Conservation (phyloP, 1,140 invertebrate genomes). For the Drosophila willistoni region DNA sequence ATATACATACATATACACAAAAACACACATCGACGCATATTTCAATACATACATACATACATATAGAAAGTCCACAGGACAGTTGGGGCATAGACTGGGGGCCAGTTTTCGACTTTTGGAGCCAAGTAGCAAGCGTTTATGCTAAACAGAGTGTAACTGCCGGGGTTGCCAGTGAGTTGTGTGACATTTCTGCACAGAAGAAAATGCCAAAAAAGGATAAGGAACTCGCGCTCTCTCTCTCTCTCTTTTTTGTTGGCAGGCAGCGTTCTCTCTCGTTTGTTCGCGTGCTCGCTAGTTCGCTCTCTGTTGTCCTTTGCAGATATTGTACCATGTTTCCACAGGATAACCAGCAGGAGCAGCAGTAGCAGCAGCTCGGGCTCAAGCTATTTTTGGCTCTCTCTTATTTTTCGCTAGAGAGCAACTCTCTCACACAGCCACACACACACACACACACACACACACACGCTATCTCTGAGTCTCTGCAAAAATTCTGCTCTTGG, state of each 20-base stretch:
- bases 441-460: not conserved
- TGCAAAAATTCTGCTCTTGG: slow-evolving; percentile 26
- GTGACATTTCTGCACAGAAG: slow-evolving; percentile 67
- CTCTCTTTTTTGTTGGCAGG: not conserved
- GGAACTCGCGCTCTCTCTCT: not conserved
- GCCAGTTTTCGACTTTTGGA: slow-evolving; percentile 54
- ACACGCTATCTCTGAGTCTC: slow-evolving; percentile 15
- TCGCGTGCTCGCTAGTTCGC: no score
- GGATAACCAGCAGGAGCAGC: not conserved
- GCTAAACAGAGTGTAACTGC: slow-evolving; percentile 81
- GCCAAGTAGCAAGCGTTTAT: slow-evolving; percentile 81
- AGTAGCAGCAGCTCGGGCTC: slow-evolving; percentile 29
- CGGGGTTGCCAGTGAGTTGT: slow-evolving; percentile 70
- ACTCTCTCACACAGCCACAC: slow-evolving; percentile 19
- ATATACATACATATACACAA: slow-evolving; percentile 25
- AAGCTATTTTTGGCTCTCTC: slow-evolving; percentile 49
- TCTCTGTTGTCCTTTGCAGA: slow-evolving; percentile 53
- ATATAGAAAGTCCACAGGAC: not conserved
- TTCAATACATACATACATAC: no score
- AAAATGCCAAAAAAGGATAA: slow-evolving; percentile 67
- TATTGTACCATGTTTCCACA: slow-evolving; percentile 59
- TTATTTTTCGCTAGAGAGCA: not conserved
- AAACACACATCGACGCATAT: slow-evolving; percentile 1
- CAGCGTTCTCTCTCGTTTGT: not conserved
- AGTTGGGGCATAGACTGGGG: not conserved